Conservation (phyloP, 2,888 invertebrate species). For the Caenorhabditis sinica region DNA sequence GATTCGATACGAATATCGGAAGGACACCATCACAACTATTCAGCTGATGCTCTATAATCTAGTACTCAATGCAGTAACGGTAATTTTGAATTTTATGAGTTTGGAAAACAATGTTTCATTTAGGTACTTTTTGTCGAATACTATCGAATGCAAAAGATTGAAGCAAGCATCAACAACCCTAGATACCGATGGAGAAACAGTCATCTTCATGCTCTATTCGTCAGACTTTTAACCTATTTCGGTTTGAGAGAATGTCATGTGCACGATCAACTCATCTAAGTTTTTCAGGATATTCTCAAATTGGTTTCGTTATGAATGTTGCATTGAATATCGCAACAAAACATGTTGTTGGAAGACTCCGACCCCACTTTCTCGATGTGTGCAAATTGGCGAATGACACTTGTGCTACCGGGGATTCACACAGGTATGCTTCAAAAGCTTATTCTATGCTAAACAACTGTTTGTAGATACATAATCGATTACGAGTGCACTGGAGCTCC, state of each 20-base stretch:
- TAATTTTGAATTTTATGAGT: conserved; percentile 2
- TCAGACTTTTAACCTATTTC: conserved; percentile 70
- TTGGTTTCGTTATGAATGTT: conserved; percentile 72
- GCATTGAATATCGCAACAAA: conserved; percentile 89
- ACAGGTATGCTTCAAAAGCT: conserved; percentile 11
- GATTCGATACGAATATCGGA: conserved; percentile 70
- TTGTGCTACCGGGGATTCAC: conserved; percentile 56
- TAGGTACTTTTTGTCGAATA: conserved; percentile 64
- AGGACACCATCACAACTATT: conserved; percentile 61
- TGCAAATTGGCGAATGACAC: conserved; percentile 88
- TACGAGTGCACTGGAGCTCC: conserved; percentile 72
- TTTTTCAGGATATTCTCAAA: conserved; percentile 73
- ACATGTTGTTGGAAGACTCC: conserved; percentile 92
- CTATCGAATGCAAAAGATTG: conserved; percentile 68
- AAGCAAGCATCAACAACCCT: conserved; percentile 60
- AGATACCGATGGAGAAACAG: conserved; percentile 71
- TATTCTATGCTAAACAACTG: not conserved
- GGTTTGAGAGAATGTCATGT: conserved; percentile 29
- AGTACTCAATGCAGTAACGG: conserved; percentile 61
- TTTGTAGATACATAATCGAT: conserved; percentile 64
- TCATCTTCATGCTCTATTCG: conserved; percentile 71
- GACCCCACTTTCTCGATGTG: conserved; percentile 94
- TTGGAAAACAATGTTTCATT: not conserved
- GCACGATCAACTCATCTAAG: not conserved
- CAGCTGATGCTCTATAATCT: conserved; percentile 65